Conservation (phyloP, 35 echinoderm and acorn worm genomes). For the Apostichopus californicus region DNA sequence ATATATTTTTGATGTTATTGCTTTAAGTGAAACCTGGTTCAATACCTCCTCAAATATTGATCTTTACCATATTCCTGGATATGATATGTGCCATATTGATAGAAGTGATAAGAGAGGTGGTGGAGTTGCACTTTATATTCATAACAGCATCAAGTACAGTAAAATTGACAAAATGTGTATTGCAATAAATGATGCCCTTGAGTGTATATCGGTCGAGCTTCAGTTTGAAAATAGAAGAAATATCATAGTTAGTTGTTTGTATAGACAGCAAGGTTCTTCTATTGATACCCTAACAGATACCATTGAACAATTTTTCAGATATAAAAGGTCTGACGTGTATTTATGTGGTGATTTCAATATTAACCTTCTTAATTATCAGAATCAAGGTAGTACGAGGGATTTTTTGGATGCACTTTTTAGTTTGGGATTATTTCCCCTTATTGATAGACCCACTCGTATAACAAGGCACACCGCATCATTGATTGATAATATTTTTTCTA, state of each 20-base stretch:
- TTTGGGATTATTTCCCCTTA: neutral
- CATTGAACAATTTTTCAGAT: neutral
- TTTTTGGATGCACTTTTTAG: conserved; percentile 37
- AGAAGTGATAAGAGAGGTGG: conserved; percentile 2
- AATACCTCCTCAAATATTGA: neutral
- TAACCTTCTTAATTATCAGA: conserved; percentile 23
- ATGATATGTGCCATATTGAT: conserved; percentile 37
- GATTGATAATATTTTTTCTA: conserved; percentile 6
- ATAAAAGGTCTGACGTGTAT: conserved; percentile 15
- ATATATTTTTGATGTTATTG: too few relatives aligned
- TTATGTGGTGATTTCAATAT: conserved; percentile 31
- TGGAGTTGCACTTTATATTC: neutral
- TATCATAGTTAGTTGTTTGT: conserved; percentile 31
- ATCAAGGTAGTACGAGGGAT: neutral
- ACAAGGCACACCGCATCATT: conserved; percentile 1
- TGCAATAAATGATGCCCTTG: conserved; percentile 17
- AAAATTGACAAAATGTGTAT: conserved; percentile 28
- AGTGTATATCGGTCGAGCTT: conserved; percentile 25
- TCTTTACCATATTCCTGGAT: neutral
- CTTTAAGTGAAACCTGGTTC: conserved; percentile 2
- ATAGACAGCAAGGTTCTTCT: conserved; percentile 27
- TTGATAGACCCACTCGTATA: conserved; percentile 31
- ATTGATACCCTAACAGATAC: neutral
- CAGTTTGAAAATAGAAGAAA: neutral
- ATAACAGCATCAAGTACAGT: neutral